Conservation (phyloP, 1,140 invertebrate genomes). For the Coelopa frigida region DNA sequence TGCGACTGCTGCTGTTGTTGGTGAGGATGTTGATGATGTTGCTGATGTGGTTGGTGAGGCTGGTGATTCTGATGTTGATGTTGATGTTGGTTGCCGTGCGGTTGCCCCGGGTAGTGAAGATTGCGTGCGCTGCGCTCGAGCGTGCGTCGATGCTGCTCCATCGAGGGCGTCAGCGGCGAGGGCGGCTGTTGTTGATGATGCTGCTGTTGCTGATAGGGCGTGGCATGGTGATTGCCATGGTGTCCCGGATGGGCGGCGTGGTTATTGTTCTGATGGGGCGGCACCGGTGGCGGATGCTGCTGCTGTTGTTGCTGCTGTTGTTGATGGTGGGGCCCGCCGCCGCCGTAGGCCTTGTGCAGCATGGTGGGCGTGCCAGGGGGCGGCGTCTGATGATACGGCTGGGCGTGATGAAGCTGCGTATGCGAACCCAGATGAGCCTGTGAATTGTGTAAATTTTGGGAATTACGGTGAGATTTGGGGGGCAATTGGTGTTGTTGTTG, state of each 20-base stretch:
- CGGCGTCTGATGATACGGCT: constrained; percentile 34
- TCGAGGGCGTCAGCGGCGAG: constrained; percentile 21
- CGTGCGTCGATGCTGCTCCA: constrained; percentile 27
- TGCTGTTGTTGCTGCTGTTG: constrained; percentile 20
- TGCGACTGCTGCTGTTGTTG: no score
- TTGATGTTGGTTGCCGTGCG: no score
- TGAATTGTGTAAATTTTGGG: constrained; percentile 27
- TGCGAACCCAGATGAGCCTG: constrained; percentile 12
- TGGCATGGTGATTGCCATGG: constrained; percentile 22
- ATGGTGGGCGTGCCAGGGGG: constrained; percentile 20
- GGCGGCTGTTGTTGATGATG: constrained; percentile 9
- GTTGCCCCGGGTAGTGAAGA: constrained; percentile 27
- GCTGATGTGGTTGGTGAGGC: no score
- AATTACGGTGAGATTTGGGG: constrained; percentile 16
- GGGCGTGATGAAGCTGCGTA: constrained; percentile 34
- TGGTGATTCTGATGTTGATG: no score
- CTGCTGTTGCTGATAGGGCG: constrained; percentile 11
- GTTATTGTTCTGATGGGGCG: constrained; percentile 30
- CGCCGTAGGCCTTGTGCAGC: constrained; percentile 25
- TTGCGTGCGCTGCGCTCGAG: constrained; percentile 33
- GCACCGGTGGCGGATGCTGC: constrained; percentile 8
- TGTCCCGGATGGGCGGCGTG: neutral
- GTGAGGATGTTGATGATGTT: no score
- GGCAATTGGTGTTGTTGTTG: neutral
- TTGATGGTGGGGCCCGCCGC: constrained; percentile 23